Evolutionary conservation across 2,113 vertebrate species (phyloP).

Genomic region (Oryzias woworae): DNA sequence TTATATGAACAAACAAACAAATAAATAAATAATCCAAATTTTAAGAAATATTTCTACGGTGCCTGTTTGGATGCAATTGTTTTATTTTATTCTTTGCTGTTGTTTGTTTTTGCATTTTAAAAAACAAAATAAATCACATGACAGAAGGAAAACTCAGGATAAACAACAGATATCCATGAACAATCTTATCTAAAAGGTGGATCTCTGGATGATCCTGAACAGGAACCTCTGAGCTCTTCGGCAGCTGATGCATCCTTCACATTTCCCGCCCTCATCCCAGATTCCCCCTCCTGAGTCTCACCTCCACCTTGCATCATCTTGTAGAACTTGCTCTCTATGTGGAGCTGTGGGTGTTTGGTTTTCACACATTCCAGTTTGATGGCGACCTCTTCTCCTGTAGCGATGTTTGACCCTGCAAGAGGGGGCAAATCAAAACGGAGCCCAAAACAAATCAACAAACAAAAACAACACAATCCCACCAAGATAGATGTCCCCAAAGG

Average conservation of each 20-base stretch:
- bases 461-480: conserved; percentile 71
- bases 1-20: too few relatives aligned
- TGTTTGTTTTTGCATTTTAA: too few relatives aligned
- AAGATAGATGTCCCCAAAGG: conserved; percentile 96
- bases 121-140: too few relatives aligned
- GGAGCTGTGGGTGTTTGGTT: conserved; percentile 98
- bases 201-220: too few relatives aligned
- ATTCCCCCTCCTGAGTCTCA: conserved; percentile 50
- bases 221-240: background rate
- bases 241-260: background rate
- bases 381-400: conserved; percentile 95
- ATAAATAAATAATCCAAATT: too few relatives aligned
- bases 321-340: conserved; percentile 99
- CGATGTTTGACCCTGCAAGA: conserved; percentile 93
- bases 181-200: too few relatives aligned
- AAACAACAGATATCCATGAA: too few relatives aligned
- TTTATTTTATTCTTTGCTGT: too few relatives aligned
- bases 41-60: too few relatives aligned
- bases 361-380: conserved; percentile 99
- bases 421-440: background rate
- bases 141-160: too few relatives aligned
- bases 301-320: conserved; percentile 99
- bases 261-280: background rate
- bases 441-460: background rate
- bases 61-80: too few relatives aligned